A percentile compares a stretch with the other conserved stretches of the same genome.
phyloP scores from a whole-genome alignment of 2,888 invertebrate species.

The Andrena hattorfiana region DNA sequence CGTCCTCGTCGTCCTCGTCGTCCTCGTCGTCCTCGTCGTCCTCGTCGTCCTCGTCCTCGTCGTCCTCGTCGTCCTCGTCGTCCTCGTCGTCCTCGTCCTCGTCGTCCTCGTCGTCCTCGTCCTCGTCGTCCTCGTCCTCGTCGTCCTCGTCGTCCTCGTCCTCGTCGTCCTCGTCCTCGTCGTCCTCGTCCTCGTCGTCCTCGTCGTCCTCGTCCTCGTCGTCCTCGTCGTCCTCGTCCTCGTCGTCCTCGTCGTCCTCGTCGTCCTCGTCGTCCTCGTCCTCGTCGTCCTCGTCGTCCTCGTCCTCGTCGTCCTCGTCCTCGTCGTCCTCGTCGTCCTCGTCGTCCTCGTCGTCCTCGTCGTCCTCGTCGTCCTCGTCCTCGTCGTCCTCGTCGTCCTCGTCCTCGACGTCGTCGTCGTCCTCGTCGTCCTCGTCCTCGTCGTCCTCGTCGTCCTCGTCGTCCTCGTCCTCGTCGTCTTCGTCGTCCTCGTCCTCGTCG shows the following conservation, averaged over 20 bases:
- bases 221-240: too few species aligned
- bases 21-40: not conserved
- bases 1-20: not conserved
- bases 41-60: not conserved
- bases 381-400: not conserved
- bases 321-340: too few species aligned
- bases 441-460: too few species aligned
- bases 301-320: too few species aligned
- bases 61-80: not conserved
- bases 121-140: too few species aligned
- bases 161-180: not conserved
- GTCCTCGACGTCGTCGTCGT: not conserved
- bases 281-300: too few species aligned
- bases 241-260: not conserved
- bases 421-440: not conserved
- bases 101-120: too few species aligned
- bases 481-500: too few species aligned
- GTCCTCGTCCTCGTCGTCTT: too few species aligned
- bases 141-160: not conserved
- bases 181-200: not conserved
- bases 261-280: not conserved
- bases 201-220: too few species aligned
- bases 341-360: too few species aligned
- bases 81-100: not conserved
- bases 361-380: too few species aligned